phyloP scores from a whole-genome alignment of 2,888 invertebrate genomes.

The Zonitis immaculata region DNA sequence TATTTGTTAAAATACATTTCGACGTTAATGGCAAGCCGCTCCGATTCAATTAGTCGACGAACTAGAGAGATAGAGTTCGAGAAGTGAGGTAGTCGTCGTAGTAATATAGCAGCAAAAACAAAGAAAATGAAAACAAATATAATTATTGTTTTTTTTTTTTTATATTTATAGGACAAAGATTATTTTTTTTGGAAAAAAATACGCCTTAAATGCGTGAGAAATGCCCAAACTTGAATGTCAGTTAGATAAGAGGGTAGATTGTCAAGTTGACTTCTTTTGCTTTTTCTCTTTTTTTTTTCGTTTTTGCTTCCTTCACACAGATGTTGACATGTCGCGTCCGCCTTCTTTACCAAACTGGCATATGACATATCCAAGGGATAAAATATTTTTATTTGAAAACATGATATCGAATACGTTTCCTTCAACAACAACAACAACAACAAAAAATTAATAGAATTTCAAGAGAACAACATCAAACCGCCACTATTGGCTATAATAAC shows the following conservation, averaged over 20 bases:
- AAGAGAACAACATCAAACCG: too few species aligned
- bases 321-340: conserved; percentile 1
- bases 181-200: neutral
- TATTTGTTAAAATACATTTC: conserved; percentile 6
- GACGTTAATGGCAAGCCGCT: conserved; percentile 3
- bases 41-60: conserved; percentile 3
- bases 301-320: too few species aligned
- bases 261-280: neutral
- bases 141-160: neutral
- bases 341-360: neutral
- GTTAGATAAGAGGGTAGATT: neutral
- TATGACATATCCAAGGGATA: neutral
- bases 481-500: too few species aligned
- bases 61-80: neutral
- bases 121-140: neutral
- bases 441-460: too few species aligned
- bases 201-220: neutral
- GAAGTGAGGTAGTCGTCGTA: too few species aligned
- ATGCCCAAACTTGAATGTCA: neutral
- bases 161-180: neutral
- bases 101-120: too few species aligned
- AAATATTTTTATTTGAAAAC: neutral
- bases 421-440: too few species aligned
- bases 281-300: too few species aligned
- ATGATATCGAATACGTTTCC: neutral